Percentiles rank a stretch among this genome's conserved stretches.
These are phyloP conservation scores for Sepioteuthis lessoniana DNA, from an alignment of 2,888 invertebrate genomes.

Conservation along the genomic window DNA sequence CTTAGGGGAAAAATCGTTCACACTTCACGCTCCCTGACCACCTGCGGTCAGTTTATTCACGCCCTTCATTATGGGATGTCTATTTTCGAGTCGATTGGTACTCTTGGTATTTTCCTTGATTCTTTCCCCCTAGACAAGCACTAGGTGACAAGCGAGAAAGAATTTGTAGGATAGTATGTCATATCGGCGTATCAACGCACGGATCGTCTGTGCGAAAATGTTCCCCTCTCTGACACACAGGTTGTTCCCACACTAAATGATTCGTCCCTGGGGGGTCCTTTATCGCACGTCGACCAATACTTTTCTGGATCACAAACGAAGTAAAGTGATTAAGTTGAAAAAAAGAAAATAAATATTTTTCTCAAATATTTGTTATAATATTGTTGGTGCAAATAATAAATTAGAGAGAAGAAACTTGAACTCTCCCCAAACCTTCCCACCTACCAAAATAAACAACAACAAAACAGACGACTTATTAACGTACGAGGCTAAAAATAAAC, in stretches of 20 bases:
- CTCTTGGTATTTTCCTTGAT: not conserved
- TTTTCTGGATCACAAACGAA: not conserved
- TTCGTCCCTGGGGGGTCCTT: not conserved
- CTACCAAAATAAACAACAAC: too few relatives aligned
- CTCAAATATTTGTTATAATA: not conserved
- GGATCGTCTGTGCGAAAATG: not conserved
- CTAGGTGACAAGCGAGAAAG: not conserved
- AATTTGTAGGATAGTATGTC: not conserved
- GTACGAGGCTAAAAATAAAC: too few relatives aligned
- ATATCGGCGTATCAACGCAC: not conserved
- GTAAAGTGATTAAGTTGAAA: not conserved
- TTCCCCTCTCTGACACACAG: not conserved
- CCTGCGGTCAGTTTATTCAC: not conserved
- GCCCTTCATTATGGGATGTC: not conserved
- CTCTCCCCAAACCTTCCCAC: not conserved
- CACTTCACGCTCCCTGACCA: not conserved
- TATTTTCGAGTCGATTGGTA: not conserved
- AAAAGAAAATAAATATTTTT: not conserved
- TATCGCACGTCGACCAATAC: not conserved
- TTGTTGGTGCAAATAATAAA: not conserved
- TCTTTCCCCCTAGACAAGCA: not conserved
- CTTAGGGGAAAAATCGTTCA: not conserved
- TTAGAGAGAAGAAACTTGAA: not conserved
- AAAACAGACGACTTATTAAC: too few relatives aligned
- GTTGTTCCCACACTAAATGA: not conserved